Evolutionary conservation across 1,140 invertebrate genomes (phyloP), one percentile per base, ranked within the genome.

Genomic region (Lanistes nyassanus): DNA sequence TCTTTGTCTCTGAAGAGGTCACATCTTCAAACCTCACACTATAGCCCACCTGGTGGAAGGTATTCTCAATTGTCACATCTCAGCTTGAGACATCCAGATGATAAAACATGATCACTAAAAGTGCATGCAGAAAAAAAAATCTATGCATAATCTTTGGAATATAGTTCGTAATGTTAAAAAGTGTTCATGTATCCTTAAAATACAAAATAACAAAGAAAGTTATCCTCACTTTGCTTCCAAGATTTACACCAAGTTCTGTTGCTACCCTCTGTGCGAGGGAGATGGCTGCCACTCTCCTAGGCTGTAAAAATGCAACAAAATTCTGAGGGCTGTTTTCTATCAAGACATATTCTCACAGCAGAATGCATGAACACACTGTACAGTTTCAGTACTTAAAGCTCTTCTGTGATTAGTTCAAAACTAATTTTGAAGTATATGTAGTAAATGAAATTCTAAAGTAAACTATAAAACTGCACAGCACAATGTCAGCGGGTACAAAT

Each of bases 21-120:
- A 92, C 90, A 89, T 97, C 95, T 90, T 98, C 96, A 92, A 98
- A 99, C 82, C 98, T 92, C 0, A 99, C 96, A 81, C 93, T 93
- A 85, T 98, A 99, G 0, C 97, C 97, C 62, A 98, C 90, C 90
- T 86, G 75, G 1, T 29, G 39, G 47, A n/a, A 51, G 36, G 23
- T 47, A 47, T 9, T 13, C 42, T 47, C 42, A 47, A n/a, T 34
- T 6, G 53, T 23, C 19, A 68, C 58, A 72, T 19, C 70, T n/a
- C 26, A 70, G 34, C 53, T 56, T 13, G 36, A 62, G 23, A 13
- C n/a, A n/a, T n/a, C n/a, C n/a, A n/a, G n/a, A n/a, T n/a, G 51
- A 53, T 60, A 23, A 11, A n/a, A 60, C 29, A 31, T 23, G n/a
- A 16, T 23, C 11, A 26, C 11, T 60, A 23, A 60, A n/a, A 11